Evolutionary conservation across 2,888 invertebrate genomes (phyloP), one percentile per base, ranked within the genome.

Genomic region (Allygus modestus): DNA sequence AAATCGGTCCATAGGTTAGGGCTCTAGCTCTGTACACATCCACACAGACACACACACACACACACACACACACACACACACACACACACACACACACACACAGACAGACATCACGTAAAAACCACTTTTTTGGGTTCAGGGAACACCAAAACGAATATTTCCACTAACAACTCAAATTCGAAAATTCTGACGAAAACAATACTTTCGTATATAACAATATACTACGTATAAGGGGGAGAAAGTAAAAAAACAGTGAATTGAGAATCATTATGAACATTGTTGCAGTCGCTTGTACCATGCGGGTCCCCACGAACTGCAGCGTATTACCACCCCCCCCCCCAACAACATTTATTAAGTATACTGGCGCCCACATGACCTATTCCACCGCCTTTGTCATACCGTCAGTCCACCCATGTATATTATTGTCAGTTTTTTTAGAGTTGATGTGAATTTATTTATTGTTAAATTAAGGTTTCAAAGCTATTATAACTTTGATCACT

Each of bases 11-110:
- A 54, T 23, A 0, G 54, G 54, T 5, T 15, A 20, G 0, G 20
- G 11, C 54, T 54, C 7, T 54, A 23, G 54, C 23, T 54, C 23
- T 54, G 54, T 23, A 9, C 17, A 69, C 69, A 69, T 37, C 31
- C 69, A 69, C 12, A 69, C 33, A 69, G 4, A 28, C 69, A 26
- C 23, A 65, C 65, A 65, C 65, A 65, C 65, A 26, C 23, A 65
- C 65, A 65, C 65, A 65, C 65, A 26, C 23, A 65, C 65, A 65
- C 65, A 23, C 65, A 65, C 65, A 65, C 65, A 65, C 65, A 65
- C 26, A 65, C 65, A 65, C 65, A 65, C 65, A 69, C 61, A 61
- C 26, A 23, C 61, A 61, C 61, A 69, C 17, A 31, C 31, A 31
- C 69, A 69, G 17, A 69, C 69, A 69, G 20, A 69, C 69, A 69